phyloP scores from a whole-genome alignment of 2,888 invertebrate species.

The Melolontha melolontha region DNA sequence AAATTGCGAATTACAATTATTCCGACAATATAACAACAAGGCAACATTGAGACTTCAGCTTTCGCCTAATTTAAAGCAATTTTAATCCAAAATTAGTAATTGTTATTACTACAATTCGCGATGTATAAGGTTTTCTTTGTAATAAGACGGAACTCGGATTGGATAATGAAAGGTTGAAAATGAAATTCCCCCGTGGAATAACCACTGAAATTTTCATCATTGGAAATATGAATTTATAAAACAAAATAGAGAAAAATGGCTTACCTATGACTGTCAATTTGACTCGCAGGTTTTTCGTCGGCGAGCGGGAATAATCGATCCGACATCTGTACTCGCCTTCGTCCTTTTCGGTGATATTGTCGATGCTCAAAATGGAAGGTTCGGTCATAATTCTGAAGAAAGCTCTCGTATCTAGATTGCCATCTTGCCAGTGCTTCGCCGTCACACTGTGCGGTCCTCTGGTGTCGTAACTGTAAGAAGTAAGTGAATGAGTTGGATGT shows the following conservation, averaged over 20 bases:
- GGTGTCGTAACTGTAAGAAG: slow-evolving; percentile 75
- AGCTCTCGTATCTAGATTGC: slow-evolving; percentile 75
- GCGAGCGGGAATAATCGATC: slow-evolving; percentile 84
- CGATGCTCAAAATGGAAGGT: slow-evolving; percentile 77
- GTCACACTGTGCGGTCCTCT: slow-evolving; percentile 70
- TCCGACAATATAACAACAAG: too few species aligned
- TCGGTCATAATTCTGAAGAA: slow-evolving; percentile 77
- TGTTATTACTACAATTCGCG: too few species aligned
- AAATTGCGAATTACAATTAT: too few species aligned
- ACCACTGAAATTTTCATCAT: too few species aligned
- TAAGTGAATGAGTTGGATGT: slow-evolving; percentile 4
- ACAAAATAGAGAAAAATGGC: slow-evolving; percentile 54
- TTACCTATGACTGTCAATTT: slow-evolving; percentile 81
- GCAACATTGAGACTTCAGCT: too few species aligned
- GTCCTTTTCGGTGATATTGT: slow-evolving; percentile 74
- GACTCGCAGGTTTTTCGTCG: slow-evolving; percentile 81
- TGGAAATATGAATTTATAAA: too few species aligned
- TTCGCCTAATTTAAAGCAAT: too few species aligned
- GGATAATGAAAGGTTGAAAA: too few species aligned
- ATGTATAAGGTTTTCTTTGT: too few species aligned
- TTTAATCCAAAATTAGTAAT: too few species aligned
- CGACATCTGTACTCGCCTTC: slow-evolving; percentile 84
- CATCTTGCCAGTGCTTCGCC: slow-evolving; percentile 79
- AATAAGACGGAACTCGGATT: too few species aligned
- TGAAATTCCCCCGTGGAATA: too few species aligned